Conservation (phyloP, 2,888 invertebrate genomes). For the Palloptera scutellata region DNA sequence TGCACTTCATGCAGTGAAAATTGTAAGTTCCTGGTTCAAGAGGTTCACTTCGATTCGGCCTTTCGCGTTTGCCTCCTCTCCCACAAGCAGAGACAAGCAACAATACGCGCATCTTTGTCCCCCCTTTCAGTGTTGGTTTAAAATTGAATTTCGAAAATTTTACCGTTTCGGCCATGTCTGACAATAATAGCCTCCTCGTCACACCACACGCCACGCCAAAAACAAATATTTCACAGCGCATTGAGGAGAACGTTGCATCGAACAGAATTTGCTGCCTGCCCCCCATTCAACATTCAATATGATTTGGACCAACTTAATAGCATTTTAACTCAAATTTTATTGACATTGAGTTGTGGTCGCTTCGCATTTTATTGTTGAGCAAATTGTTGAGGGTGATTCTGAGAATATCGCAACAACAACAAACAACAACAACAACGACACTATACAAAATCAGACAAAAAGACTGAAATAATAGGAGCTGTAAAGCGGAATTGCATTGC, state of each 20-base stretch:
- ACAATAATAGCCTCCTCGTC: background rate
- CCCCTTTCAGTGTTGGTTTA: background rate
- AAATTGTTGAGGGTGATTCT: background rate
- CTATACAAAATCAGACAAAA: background rate
- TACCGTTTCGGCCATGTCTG: background rate
- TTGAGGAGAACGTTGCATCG: background rate
- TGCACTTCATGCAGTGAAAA: too few species aligned
- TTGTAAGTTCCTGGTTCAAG: background rate
- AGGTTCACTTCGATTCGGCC: background rate
- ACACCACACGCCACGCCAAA: background rate
- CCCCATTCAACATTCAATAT: background rate
- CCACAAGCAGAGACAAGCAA: background rate
- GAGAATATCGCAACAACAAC: background rate
- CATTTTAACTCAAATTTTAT: conserved; percentile 4
- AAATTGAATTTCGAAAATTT: background rate
- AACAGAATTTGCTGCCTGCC: background rate
- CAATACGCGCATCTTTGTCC: background rate
- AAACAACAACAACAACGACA: background rate
- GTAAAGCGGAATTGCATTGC: background rate
- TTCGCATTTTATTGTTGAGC: background rate
- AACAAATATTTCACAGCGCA: background rate
- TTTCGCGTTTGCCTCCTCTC: background rate
- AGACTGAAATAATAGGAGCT: background rate
- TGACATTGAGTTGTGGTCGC: conserved; percentile 5
- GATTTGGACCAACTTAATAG: background rate